Percentiles rank a stretch among this genome's conserved stretches.
Conservation (phyloP, 2,888 invertebrate species). For the Lasioglossum pauxillum region DNA sequence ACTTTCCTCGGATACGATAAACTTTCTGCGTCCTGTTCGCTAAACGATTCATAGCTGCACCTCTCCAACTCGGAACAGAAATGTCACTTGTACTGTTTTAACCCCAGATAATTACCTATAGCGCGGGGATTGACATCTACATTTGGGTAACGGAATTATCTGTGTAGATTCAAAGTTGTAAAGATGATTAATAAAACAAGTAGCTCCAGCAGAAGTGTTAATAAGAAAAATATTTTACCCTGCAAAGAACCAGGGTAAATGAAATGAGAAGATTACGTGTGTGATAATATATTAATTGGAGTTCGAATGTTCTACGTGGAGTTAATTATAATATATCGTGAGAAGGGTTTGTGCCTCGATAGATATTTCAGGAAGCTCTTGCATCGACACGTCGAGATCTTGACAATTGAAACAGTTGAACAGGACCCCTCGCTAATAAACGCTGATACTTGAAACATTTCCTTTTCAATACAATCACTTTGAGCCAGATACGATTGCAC, state of each 20-base stretch:
- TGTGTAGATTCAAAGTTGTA: no score
- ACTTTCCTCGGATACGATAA: background rate
- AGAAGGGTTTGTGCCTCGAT: background rate
- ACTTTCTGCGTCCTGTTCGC: background rate
- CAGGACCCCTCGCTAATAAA: background rate
- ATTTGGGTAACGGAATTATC: background rate
- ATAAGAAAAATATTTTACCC: no score
- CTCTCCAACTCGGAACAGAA: background rate
- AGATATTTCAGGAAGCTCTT: background rate
- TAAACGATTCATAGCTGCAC: background rate
- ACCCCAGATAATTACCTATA: background rate
- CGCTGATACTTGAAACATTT: slow-evolving; percentile 6
- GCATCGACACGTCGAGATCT: background rate
- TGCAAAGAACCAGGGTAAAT: no score
- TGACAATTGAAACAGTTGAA: background rate
- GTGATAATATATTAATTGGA: background rate
- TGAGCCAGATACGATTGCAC: slow-evolving; percentile 8
- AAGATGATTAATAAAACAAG: no score
- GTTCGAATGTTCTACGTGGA: background rate
- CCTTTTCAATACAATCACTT: slow-evolving; percentile 3
- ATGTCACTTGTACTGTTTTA: no score
- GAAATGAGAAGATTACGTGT: no score
- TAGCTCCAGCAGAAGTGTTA: no score
- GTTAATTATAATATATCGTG: background rate
- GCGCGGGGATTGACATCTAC: background rate